Conservation (phyloP, 2,888 invertebrate genomes). For the Philereme transversata region DNA sequence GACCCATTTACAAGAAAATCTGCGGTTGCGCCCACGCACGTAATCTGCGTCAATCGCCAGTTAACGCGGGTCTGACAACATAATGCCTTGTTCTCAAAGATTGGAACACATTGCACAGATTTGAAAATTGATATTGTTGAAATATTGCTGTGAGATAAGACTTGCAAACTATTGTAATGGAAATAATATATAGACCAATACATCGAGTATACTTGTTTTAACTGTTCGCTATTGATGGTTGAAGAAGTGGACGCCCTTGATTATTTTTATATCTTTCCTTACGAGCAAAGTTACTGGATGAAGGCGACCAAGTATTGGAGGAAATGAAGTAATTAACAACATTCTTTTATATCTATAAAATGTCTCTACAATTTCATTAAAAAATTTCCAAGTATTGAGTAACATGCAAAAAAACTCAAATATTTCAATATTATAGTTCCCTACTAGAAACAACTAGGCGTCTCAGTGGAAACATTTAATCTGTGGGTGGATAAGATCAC, state of each 20-base stretch:
- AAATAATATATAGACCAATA: background rate
- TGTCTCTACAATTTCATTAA: background rate
- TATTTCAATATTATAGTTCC: background rate
- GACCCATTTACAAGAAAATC: slow-evolving; percentile 74
- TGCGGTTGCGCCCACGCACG: slow-evolving; percentile 69
- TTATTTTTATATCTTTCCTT: slow-evolving; percentile 3
- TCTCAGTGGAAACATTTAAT: too few relatives aligned
- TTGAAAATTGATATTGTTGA: slow-evolving; percentile 11
- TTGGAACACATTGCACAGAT: slow-evolving; percentile 11
- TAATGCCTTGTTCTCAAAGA: slow-evolving; percentile 16
- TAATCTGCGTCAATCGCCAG: slow-evolving; percentile 57
- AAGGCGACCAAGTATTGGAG: slow-evolving; percentile 5
- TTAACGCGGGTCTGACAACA: slow-evolving; percentile 43
- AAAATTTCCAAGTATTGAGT: background rate
- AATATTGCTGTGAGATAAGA: slow-evolving; percentile 11
- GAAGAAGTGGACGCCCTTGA: slow-evolving; percentile 1
- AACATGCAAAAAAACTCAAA: background rate
- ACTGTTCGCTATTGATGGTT: background rate
- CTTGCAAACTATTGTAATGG: background rate
- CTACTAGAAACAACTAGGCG: background rate
- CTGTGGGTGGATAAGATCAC: too few relatives aligned
- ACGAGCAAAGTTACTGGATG: background rate
- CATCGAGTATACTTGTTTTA: background rate
- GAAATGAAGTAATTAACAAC: background rate
- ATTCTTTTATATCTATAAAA: background rate